Conservation (phyloP, 2,797 vertebrate species). For the Hippocampus kuda region DNA sequence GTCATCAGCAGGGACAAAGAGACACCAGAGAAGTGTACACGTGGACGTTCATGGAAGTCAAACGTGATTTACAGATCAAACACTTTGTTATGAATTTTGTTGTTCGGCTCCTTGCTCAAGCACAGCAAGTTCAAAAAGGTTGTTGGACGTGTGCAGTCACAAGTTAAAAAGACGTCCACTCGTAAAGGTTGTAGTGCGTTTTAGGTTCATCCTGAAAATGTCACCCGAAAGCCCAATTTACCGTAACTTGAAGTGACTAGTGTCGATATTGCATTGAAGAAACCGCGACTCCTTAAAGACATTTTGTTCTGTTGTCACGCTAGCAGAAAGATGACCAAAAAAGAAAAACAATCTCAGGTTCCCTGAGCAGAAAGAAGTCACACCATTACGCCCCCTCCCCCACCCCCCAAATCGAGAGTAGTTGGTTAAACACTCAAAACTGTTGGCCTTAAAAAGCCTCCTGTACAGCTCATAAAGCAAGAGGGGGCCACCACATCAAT, state of each 20-base stretch:
- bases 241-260: too few species aligned
- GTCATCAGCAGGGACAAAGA: not conserved
- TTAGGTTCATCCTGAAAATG: too few species aligned
- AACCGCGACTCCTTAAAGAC: constrained; percentile 51
- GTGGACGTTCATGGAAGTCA: not conserved
- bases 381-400: constrained; percentile 55
- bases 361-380: constrained; percentile 63
- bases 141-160: not conserved
- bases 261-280: constrained; percentile 53
- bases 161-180: not conserved
- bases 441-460: constrained; percentile 58
- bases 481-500: too few species aligned
- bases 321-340: constrained; percentile 20
- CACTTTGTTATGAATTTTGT: not conserved
- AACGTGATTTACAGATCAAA: not conserved
- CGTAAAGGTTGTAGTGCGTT: too few species aligned
- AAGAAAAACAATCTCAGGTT: constrained; percentile 55
- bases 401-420: constrained; percentile 48
- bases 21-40: not conserved
- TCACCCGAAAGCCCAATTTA: too few species aligned
- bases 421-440: constrained; percentile 52
- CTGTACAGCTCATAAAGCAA: too few species aligned
- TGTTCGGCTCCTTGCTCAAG: not conserved
- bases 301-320: constrained; percentile 28
- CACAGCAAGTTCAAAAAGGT: not conserved